Conservation (phyloP, 2,797 vertebrate genomes). For the Dendrocincla fuliginosa region DNA sequence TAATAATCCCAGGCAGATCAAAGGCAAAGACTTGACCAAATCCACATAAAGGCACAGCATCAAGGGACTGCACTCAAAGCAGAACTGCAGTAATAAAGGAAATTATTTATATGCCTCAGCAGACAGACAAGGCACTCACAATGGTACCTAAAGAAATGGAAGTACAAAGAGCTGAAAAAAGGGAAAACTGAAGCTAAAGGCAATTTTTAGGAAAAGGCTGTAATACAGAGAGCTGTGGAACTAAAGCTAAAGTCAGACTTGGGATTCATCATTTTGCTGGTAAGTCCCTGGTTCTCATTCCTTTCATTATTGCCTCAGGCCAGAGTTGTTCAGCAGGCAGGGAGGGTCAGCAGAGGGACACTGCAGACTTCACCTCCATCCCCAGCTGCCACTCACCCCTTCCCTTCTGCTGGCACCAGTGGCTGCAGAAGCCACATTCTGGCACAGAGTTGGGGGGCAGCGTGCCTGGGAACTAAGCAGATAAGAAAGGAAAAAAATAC, state of each 20-base stretch:
- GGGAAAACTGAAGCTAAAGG: background rate
- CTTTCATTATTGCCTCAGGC: background rate
- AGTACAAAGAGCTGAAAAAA: background rate
- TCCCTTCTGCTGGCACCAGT: background rate
- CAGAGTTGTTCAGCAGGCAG: background rate
- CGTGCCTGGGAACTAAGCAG: background rate
- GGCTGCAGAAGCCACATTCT: background rate
- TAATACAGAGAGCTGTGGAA: background rate
- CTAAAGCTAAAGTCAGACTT: background rate
- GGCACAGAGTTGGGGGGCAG: background rate
- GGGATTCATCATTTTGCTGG: background rate
- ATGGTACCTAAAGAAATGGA: background rate
- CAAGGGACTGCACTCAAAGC: background rate
- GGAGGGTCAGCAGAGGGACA: background rate
- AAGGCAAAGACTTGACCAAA: constrained; percentile 3
- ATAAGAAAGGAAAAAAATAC: background rate
- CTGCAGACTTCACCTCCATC: background rate
- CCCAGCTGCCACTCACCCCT: background rate
- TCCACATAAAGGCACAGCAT: background rate
- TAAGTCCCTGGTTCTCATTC: background rate
- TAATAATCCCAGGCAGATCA: constrained; percentile 16
- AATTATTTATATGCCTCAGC: background rate
- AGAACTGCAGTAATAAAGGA: background rate
- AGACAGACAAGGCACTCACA: background rate
- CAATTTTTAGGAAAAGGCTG: background rate